Base-by-base conservation (phyloP, 2,888 invertebrate species). In the Acanthosepion esculentum region DNA sequence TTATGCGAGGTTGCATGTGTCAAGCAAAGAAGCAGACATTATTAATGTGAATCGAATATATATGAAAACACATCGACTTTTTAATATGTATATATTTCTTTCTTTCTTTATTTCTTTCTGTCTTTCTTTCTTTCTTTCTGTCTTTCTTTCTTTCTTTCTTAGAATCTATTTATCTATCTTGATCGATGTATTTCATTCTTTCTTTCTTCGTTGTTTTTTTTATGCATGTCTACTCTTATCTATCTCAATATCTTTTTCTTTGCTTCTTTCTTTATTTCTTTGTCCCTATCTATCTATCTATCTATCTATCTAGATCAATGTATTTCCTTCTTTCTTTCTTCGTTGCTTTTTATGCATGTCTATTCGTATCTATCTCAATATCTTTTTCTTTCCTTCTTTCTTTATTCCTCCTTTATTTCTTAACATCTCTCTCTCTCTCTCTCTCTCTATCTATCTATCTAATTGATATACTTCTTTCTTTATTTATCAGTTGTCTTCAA, bases 361-460 rank as follows among this genome's bases (percentile, higher is more conserved):
- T 59, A 59, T 59, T 20, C 59, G n/a, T 78, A 78, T 78, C 78
- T 78, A 78, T 78, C 78, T n/a, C 12, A n/a, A 8, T 78, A 78
- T 78, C 78, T 78, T 10, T n/a, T 26, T 64, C 64, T 64, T 26
- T 64, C 64, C 10, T 29, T 26, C 64, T 26, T 26, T 64, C 64
- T 64, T 26, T 64, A 23, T 64, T 64, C 2, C 26, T 29, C 6
- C 64, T 8, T 29, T 7, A 2, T 64, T 26, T 64, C 5, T 64
- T 23, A 23, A 20, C 29, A 64, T 78, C n/a, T 78, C n/a, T 78
- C 78, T 78, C n/a, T 78, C 78, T n/a, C n/a, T n/a, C 78, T n/a
- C n/a, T 78, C 78, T 78, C n/a, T 78, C 78, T 78, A 59, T 59
- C 59, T 59, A 78, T 78, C 78, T 78, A 78, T 78, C n/a, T 78